Evolutionary conservation across 2,797 vertebrate genomes (phyloP).

Genomic region (Falco berigora): DNA sequence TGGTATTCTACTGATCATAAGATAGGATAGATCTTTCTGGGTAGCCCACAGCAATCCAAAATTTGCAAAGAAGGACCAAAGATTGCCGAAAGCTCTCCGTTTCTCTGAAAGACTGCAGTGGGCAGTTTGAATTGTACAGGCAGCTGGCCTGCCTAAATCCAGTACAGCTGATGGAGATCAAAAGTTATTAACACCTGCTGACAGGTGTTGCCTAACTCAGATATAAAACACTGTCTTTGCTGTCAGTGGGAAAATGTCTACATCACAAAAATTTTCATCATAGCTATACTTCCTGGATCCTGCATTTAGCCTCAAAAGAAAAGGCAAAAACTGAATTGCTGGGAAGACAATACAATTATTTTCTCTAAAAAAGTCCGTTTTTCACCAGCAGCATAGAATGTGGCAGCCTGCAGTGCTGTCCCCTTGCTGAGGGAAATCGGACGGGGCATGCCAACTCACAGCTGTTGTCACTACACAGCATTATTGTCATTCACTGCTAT

Average conservation of each 20-base stretch:
- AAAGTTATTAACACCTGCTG: neutral
- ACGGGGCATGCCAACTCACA: neutral
- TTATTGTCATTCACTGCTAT: neutral
- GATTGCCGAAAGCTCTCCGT: neutral
- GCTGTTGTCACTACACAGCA: neutral
- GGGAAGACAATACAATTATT: neutral
- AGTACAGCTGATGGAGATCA: neutral
- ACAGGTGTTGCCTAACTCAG: neutral
- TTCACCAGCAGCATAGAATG: neutral
- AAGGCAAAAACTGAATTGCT: neutral
- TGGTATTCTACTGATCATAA: neutral
- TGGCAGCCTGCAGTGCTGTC: neutral
- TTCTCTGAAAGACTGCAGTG: neutral
- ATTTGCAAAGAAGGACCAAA: neutral
- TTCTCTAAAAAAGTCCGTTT: neutral
- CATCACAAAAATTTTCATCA: neutral
- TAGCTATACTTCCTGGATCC: neutral
- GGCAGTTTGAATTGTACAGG: neutral
- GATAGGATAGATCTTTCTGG: neutral
- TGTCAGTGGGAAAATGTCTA: neutral
- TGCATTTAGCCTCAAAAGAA: neutral
- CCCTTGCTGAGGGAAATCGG: neutral
- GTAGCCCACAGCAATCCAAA: neutral
- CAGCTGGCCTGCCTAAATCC: neutral
- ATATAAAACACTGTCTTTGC: neutral